phyloP scores from a whole-genome alignment of 2,888 invertebrate species.

The Tenthredo distinguenda region DNA sequence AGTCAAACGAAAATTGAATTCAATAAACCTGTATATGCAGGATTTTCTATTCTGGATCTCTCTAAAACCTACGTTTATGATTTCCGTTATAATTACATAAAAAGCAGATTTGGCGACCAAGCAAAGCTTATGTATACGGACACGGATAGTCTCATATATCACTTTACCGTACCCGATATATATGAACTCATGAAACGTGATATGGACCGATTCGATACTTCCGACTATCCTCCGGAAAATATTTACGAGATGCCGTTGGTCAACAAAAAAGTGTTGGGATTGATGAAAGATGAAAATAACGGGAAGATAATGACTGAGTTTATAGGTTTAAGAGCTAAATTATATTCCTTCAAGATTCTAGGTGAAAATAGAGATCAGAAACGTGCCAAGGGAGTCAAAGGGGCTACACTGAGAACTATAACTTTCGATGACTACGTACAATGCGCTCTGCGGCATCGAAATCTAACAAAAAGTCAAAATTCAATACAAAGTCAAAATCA shows the following conservation, averaged over 20 bases:
- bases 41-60: conserved; percentile 57
- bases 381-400: too few relatives aligned
- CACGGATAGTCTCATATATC: conserved; percentile 53
- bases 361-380: neutral
- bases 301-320: neutral
- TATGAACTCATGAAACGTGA: conserved; percentile 10
- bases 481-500: too few relatives aligned
- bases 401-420: too few relatives aligned
- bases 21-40: conserved; percentile 60
- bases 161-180: conserved; percentile 30
- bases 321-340: neutral
- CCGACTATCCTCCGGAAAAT: too few relatives aligned
- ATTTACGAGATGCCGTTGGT: neutral
- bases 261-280: neutral
- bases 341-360: neutral
- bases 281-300: neutral
- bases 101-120: conserved; percentile 40
- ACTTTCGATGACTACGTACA: too few relatives aligned
- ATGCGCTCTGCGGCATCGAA: too few relatives aligned
- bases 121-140: conserved; percentile 55
- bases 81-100: conserved; percentile 58
- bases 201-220: too few relatives aligned
- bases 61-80: conserved; percentile 58
- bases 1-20: conserved; percentile 59
- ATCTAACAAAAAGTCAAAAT: too few relatives aligned